Evolutionary conservation across 1,140 invertebrate genomes (phyloP).

Genomic region (Lutraria rhynchaena): DNA sequence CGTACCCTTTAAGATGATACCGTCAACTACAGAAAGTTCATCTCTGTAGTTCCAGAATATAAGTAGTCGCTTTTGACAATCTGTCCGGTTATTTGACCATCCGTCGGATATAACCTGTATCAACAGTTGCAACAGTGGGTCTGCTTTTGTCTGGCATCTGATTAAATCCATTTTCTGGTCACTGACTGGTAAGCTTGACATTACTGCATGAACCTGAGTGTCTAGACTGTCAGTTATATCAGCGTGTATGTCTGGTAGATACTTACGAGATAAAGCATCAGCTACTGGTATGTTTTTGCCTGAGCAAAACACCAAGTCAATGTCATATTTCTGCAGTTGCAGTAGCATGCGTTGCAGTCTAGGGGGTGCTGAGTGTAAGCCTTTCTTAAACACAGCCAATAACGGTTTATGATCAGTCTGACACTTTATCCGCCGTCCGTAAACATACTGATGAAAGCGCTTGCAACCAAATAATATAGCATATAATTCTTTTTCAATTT

Average conservation of each 20-base stretch:
- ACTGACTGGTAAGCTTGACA: conserved; percentile 17
- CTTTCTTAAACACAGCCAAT: conserved; percentile 38
- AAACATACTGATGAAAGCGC: conserved; percentile 80
- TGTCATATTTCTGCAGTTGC: conserved; percentile 61
- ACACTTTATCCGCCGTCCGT: conserved; percentile 60
- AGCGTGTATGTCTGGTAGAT: too few species aligned
- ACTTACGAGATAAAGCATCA: too few species aligned
- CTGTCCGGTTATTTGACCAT: not conserved
- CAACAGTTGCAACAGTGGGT: too few species aligned
- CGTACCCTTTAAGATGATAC: too few species aligned
- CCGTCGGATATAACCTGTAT: too few species aligned
- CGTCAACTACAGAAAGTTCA: too few species aligned
- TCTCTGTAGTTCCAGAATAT: not conserved
- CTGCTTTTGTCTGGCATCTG: too few species aligned
- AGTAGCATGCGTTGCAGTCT: conserved; percentile 65
- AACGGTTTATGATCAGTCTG: conserved; percentile 64
- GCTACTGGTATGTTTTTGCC: conserved; percentile 52
- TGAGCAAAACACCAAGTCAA: conserved; percentile 63
- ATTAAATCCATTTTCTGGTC: too few species aligned
- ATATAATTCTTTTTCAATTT: conserved; percentile 83
- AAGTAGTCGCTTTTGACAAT: not conserved
- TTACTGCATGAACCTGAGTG: too few species aligned
- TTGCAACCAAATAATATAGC: conserved; percentile 82
- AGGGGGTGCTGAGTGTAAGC: conserved; percentile 47
- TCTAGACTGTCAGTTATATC: too few species aligned